phyloP scores from a whole-genome alignment of 2,888 invertebrate species.

The Pheosia tremula region DNA sequence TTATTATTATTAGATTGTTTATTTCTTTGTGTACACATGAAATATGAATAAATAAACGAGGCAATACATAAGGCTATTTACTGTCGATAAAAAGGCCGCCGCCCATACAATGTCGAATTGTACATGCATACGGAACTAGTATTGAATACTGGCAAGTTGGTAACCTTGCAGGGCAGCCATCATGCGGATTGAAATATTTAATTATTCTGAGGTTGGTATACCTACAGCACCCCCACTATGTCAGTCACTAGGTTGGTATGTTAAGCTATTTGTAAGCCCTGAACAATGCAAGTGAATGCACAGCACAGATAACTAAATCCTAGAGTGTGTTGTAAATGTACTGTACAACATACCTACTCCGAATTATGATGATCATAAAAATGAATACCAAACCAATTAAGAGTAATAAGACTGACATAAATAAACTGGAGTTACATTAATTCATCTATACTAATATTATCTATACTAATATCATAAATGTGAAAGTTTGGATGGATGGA shows the following conservation, averaged over 20 bases:
- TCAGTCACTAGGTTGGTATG: not conserved
- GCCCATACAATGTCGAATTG: slow-evolving; percentile 35
- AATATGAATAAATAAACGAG: slow-evolving; percentile 2
- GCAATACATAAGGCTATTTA: slow-evolving; percentile 30
- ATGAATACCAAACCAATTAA: no score
- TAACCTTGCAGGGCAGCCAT: slow-evolving; percentile 42
- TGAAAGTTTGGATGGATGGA: no score
- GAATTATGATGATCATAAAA: no score
- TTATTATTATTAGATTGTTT: no score
- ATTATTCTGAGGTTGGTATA: slow-evolving; percentile 38
- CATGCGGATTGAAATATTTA: slow-evolving; percentile 36
- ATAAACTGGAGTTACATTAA: no score
- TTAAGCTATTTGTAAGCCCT: not conserved
- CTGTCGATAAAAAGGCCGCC: slow-evolving; percentile 36
- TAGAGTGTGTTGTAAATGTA: no score
- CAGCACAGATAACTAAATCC: no score
- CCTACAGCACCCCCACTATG: slow-evolving; percentile 11
- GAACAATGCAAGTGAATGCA: no score
- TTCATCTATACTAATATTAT: no score
- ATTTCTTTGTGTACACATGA: no score
- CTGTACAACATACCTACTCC: no score
- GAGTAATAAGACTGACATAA: not conserved
- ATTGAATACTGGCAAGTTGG: slow-evolving; percentile 28
- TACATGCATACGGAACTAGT: slow-evolving; percentile 43
- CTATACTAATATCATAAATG: no score